Conservation (phyloP, 2,113 vertebrate genomes). For the Paratilapia polleni region DNA sequence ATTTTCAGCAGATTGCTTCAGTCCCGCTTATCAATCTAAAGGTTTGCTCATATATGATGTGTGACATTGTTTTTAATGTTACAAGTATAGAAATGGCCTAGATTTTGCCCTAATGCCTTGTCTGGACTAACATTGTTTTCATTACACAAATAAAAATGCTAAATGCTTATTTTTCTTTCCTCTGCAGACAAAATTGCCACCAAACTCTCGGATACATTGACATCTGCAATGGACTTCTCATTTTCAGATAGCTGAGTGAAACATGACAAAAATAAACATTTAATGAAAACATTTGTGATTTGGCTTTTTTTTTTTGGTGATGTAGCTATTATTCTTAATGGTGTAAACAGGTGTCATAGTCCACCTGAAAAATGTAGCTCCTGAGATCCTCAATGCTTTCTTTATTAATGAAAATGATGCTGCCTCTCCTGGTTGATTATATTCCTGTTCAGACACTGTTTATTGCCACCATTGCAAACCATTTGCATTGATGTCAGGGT, state of each 20-base stretch:
- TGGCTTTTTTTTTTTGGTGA: background rate
- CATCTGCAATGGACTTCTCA: conserved; percentile 84
- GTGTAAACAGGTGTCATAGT: background rate
- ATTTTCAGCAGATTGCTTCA: no score
- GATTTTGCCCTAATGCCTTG: background rate
- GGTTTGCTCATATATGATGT: background rate
- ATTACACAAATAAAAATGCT: background rate
- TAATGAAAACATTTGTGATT: background rate
- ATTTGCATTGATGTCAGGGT: background rate
- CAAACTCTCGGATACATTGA: conserved; percentile 85
- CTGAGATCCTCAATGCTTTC: background rate
- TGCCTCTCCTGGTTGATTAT: background rate
- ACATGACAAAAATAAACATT: conserved; percentile 10
- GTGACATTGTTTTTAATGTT: background rate
- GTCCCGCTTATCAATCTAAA: no score
- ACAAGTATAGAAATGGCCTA: background rate
- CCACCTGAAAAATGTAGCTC: background rate
- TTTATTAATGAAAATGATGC: background rate
- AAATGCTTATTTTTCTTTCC: background rate
- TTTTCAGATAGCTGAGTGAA: conserved; percentile 69
- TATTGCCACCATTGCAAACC: background rate
- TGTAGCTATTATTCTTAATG: background rate
- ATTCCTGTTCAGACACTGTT: background rate
- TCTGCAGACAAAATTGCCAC: conserved; percentile 85
- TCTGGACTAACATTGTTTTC: background rate